A percentile compares a stretch with the other conserved stretches of the same genome.
These are phyloP conservation scores for Sesamia nonagrioides DNA, from an alignment of 1,140 invertebrate species.

Conservation along the genomic window DNA sequence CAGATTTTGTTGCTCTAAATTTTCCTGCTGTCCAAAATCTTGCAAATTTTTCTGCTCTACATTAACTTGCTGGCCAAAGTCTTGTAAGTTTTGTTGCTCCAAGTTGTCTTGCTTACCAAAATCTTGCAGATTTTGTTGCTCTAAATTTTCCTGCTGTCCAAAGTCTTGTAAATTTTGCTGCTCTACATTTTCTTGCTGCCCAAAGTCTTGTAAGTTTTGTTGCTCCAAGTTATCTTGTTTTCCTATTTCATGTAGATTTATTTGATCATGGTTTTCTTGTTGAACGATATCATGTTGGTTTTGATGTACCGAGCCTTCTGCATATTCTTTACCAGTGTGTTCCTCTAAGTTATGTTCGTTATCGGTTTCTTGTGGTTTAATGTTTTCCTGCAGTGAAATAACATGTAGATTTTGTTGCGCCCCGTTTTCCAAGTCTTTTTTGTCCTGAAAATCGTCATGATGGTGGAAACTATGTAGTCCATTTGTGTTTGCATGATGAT, in stretches of 20 bases:
- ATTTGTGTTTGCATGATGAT: neutral
- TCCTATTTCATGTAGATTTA: constrained; percentile 32
- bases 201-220: constrained; percentile 54
- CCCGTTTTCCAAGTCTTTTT: constrained; percentile 14
- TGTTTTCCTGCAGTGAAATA: constrained; percentile 54
- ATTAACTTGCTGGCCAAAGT: constrained; percentile 44
- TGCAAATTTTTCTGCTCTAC: constrained; percentile 47
- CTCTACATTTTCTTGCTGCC: constrained; percentile 51
- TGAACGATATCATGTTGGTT: constrained; percentile 40
- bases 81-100: constrained; percentile 47
- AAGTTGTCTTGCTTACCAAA: constrained; percentile 45
- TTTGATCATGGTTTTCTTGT: constrained; percentile 55
- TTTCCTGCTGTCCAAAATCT: constrained; percentile 49
- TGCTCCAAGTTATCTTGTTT: constrained; percentile 51
- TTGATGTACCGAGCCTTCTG: constrained; percentile 46
- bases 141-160: constrained; percentile 54
- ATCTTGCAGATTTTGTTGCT: constrained; percentile 49
- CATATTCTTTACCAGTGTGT: constrained; percentile 49
- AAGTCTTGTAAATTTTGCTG: constrained; percentile 52
- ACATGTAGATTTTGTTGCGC: constrained; percentile 34
- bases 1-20: constrained; percentile 47
- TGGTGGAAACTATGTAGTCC: constrained; percentile 43
- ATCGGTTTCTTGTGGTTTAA: constrained; percentile 35
- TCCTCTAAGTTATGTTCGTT: constrained; percentile 50
- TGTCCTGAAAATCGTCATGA: constrained; percentile 12